These are phyloP conservation scores for Cyphomyrus plagiostoma DNA, from an alignment of 2,113 vertebrate genomes.

Conservation along the genomic window DNA sequence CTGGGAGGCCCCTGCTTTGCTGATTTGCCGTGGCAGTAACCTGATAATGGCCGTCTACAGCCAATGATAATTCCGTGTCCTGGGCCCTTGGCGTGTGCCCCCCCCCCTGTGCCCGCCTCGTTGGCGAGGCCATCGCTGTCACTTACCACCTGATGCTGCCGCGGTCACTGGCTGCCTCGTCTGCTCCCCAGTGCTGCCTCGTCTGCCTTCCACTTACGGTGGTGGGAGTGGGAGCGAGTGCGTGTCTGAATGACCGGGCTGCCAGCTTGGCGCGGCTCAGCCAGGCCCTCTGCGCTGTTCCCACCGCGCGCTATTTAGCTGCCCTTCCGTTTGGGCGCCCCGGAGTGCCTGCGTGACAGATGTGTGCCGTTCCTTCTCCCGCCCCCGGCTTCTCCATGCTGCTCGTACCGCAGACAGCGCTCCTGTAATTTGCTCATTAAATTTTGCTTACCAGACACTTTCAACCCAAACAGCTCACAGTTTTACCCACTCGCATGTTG, in stretches of 20 bases:
- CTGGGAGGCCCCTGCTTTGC: slow-evolving; percentile 54
- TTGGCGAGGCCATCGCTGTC: background rate
- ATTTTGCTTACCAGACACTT: slow-evolving; percentile 1
- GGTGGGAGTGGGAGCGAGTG: background rate
- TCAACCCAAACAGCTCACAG: background rate
- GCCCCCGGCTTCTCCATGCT: background rate
- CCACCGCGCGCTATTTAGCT: background rate
- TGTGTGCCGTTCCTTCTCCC: background rate
- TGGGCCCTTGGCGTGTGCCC: background rate
- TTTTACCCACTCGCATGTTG: background rate
- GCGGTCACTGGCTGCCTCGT: background rate
- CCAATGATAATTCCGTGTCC: slow-evolving; percentile 43
- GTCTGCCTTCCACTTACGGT: background rate
- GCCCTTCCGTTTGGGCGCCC: background rate
- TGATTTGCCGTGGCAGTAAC: slow-evolving; percentile 45
- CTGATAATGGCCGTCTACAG: slow-evolving; percentile 59
- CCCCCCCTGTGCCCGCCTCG: too few relatives aligned
- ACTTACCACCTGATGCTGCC: background rate
- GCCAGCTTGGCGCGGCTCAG: background rate
- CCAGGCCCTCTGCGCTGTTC: background rate
- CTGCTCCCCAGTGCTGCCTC: background rate
- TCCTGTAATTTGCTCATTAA: background rate
- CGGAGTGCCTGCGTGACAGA: background rate
- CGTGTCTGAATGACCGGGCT: background rate
- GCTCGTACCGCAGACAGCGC: background rate